phyloP scores from a whole-genome alignment of 2,113 vertebrate species.

The Pteruthius melanotis region DNA sequence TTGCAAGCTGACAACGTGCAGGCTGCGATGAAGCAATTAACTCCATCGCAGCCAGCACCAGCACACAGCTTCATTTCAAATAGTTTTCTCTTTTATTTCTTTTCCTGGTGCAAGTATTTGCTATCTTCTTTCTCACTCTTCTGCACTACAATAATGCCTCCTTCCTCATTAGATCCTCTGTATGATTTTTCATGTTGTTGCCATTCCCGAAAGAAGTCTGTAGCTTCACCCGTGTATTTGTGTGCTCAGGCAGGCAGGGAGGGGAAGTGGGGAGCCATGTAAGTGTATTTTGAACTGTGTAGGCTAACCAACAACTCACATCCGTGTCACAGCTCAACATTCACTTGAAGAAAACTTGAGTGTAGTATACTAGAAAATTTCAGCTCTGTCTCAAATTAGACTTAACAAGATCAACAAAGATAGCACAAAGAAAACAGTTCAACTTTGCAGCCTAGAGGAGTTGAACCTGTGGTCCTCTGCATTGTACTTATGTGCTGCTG shows the following conservation, averaged over 20 bases:
- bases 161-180: neutral
- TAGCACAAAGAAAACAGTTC: neutral
- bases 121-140: neutral
- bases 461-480: neutral
- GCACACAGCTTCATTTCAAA: slow-evolving; percentile 5
- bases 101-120: neutral
- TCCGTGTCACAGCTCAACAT: neutral
- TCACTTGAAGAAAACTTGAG: neutral
- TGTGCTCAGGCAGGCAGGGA: neutral
- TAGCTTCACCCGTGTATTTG: neutral
- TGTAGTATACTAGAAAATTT: neutral
- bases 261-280: neutral
- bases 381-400: neutral
- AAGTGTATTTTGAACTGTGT: neutral
- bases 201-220: neutral
- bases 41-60: neutral
- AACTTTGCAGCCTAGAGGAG: neutral
- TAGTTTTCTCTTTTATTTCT: neutral
- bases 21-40: neutral
- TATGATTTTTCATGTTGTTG: neutral
- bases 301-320: neutral
- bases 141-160: neutral
- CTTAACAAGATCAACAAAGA: neutral
- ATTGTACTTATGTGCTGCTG: neutral
- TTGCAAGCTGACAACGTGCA: accelerated